phyloP scores from a whole-genome alignment of 2,113 vertebrate genomes.

The Xiphias gladius region DNA sequence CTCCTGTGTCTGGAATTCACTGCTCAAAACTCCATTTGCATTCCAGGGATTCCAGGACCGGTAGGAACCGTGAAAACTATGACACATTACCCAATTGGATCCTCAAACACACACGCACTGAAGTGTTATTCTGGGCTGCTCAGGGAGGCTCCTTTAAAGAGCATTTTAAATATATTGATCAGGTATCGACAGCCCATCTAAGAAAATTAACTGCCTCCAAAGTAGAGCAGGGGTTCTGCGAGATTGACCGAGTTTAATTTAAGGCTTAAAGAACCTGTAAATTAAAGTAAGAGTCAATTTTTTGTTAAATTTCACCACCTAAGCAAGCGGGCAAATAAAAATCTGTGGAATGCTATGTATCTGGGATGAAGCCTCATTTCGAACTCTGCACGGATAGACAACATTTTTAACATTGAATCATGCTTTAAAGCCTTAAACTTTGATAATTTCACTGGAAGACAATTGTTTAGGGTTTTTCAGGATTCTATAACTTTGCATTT shows the following conservation, averaged over 20 bases:
- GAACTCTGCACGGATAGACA: not conserved
- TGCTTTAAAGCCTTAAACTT: not conserved
- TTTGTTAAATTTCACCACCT: not conserved
- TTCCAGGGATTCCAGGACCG: constrained; percentile 74
- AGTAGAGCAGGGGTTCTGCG: constrained; percentile 30
- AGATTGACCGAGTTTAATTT: constrained; percentile 35
- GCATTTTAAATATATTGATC: constrained; percentile 69
- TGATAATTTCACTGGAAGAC: not conserved
- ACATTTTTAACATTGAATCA: not conserved
- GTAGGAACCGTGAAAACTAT: constrained; percentile 53
- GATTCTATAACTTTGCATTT: not conserved
- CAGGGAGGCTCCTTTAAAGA: constrained; percentile 49
- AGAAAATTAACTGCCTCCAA: constrained; percentile 61
- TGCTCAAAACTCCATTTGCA: constrained; percentile 43
- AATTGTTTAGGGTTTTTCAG: not conserved
- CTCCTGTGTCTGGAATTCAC: constrained; percentile 50
- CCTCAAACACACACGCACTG: constrained; percentile 26
- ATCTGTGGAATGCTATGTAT: not conserved
- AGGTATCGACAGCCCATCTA: constrained; percentile 14
- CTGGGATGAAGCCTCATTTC: not conserved
- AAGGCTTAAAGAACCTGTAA: constrained; percentile 48
- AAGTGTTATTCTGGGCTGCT: constrained; percentile 55
- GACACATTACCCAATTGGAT: constrained; percentile 61
- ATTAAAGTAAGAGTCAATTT: constrained; percentile 43
- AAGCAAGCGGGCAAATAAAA: constrained; percentile 39